Evolutionary conservation across 2,888 invertebrate genomes (phyloP).

Genomic region (Metopia argyrocephala): DNA sequence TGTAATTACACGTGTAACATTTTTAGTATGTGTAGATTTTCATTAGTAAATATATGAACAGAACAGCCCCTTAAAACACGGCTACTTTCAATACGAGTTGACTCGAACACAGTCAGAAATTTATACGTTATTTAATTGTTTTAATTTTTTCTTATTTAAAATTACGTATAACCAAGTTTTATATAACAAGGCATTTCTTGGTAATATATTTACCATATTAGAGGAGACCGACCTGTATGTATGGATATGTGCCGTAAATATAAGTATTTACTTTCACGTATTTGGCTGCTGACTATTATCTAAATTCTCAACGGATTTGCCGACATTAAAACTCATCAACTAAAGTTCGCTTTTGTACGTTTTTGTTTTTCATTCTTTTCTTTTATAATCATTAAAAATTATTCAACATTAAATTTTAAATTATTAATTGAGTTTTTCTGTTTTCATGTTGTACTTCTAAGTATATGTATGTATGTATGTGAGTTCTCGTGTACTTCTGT

Average conservation of each 20-base stretch:
- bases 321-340: constrained; percentile 57
- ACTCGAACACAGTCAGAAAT: no score
- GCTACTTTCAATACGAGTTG: no score
- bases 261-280: background rate
- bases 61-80: no score
- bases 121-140: no score
- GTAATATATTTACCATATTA: no score
- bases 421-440: constrained; percentile 53
- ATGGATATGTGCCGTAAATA: background rate
- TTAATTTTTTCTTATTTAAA: no score
- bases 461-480: background rate
- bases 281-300: constrained; percentile 46
- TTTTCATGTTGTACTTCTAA: background rate
- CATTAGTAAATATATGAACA: background rate
- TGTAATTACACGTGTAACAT: background rate
- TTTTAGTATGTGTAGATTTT: background rate
- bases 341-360: background rate
- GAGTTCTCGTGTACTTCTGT: background rate
- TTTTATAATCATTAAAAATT: constrained; percentile 28
- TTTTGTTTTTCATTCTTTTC: background rate
- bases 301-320: constrained; percentile 49
- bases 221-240: no score
- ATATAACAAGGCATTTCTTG: no score
- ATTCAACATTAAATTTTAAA: constrained; percentile 20
- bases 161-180: no score